These are phyloP conservation scores for Archocentrus centrarchus DNA, from an alignment of 2,113 vertebrate genomes.

Conservation along the genomic window DNA sequence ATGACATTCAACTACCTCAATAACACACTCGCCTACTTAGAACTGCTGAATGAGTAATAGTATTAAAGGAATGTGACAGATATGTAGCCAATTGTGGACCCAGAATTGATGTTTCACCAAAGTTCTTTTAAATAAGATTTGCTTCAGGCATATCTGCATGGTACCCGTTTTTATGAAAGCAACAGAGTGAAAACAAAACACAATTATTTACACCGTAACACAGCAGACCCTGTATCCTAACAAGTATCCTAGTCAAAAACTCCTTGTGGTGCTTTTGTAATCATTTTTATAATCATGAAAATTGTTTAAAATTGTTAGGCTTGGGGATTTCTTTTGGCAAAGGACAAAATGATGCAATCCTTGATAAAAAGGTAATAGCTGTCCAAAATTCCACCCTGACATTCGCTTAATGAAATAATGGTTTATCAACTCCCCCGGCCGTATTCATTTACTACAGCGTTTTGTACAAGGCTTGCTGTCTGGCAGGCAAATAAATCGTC, in stretches of 20 bases:
- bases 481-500: constrained; percentile 47
- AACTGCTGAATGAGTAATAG: constrained; percentile 32
- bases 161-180: constrained; percentile 51
- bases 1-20: constrained; percentile 48
- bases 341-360: not conserved
- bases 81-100: not conserved
- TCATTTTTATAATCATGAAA: not conserved
- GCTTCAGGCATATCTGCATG: constrained; percentile 39
- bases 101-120: not conserved
- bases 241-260: not conserved
- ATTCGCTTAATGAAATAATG: constrained; percentile 36
- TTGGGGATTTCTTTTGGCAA: not conserved
- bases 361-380: constrained; percentile 14
- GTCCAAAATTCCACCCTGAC: constrained; percentile 33
- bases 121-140: constrained; percentile 17
- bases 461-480: constrained; percentile 32
- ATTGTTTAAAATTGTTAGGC: constrained; percentile 1
- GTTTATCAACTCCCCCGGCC: not conserved
- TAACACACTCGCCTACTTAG: constrained; percentile 20
- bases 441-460: constrained; percentile 22
- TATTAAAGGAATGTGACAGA: constrained; percentile 7
- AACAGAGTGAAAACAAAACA: constrained; percentile 16
- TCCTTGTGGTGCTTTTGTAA: constrained; percentile 22
- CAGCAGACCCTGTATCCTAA: constrained; percentile 33
- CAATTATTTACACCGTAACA: constrained; percentile 64